phyloP scores from a whole-genome alignment of 2,888 invertebrate genomes.

The Diogma glabrata region DNA sequence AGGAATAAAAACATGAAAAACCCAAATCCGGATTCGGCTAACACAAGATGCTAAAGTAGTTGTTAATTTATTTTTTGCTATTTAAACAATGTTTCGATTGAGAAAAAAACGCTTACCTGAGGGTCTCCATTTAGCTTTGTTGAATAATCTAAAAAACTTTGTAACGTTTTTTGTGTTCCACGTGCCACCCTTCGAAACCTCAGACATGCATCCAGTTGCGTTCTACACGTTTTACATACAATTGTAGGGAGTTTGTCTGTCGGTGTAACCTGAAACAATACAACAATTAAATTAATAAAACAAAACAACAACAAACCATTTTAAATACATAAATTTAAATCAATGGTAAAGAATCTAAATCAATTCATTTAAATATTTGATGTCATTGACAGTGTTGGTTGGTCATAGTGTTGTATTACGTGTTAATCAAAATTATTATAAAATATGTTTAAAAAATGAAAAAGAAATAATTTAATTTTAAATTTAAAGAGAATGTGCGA shows the following conservation, averaged over 20 bases:
- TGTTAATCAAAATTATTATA: too few relatives aligned
- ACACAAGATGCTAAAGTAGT: too few relatives aligned
- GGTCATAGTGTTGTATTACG: too few relatives aligned
- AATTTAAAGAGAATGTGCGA: too few relatives aligned
- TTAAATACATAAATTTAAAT: too few relatives aligned
- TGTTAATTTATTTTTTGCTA: too few relatives aligned
- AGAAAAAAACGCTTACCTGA: conserved; percentile 57
- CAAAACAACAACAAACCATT: too few relatives aligned
- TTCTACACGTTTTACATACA: conserved; percentile 64
- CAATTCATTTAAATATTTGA: conserved; percentile 6
- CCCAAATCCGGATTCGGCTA: too few relatives aligned
- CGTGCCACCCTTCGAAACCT: conserved; percentile 65
- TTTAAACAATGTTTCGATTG: too few relatives aligned
- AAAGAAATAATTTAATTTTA: too few relatives aligned
- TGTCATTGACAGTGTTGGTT: background rate
- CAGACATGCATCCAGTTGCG: conserved; percentile 62
- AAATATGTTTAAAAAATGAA: too few relatives aligned
- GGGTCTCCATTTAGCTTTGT: conserved; percentile 51
- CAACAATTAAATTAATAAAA: conserved; percentile 18
- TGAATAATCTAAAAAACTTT: conserved; percentile 63
- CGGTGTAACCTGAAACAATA: conserved; percentile 54
- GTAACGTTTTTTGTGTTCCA: conserved; percentile 62
- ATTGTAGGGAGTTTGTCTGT: conserved; percentile 65
- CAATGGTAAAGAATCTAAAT: conserved; percentile 5
- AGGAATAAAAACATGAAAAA: too few relatives aligned